phyloP scores from a whole-genome alignment of 2,888 invertebrate genomes.

The Plebejus melissa region DNA sequence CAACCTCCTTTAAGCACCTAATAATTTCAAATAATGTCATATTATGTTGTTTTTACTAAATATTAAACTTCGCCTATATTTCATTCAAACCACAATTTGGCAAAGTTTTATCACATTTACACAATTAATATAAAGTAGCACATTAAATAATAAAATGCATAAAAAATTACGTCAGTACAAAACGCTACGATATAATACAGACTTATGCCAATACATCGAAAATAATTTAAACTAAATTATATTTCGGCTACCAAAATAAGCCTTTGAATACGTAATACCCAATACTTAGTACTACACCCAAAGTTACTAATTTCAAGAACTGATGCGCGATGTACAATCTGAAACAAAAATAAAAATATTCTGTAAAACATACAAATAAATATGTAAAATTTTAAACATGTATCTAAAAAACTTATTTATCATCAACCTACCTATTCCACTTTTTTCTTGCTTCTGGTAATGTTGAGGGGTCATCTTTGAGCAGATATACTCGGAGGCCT shows the following conservation, averaged over 20 bases:
- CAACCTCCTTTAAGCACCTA: background rate
- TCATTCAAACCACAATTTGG: background rate
- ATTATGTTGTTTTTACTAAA: background rate
- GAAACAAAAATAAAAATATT: constrained; percentile 45
- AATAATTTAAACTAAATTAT: constrained; percentile 1
- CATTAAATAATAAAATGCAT: background rate
- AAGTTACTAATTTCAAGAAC: constrained; percentile 53
- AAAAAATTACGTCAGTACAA: background rate
- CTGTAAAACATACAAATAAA: background rate
- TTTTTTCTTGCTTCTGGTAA: constrained; percentile 83
- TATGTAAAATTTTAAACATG: background rate
- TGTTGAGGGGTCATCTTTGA: constrained; percentile 89
- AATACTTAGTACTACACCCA: constrained; percentile 46
- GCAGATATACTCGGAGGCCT: constrained; percentile 87
- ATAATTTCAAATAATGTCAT: background rate
- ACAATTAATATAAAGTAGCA: background rate
- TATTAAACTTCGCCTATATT: background rate
- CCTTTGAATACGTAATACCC: constrained; percentile 46
- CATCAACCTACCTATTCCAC: constrained; percentile 67
- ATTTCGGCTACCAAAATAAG: constrained; percentile 29
- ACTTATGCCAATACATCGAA: background rate
- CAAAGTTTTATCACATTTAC: constrained; percentile 3
- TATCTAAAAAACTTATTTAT: background rate
- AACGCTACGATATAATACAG: background rate
- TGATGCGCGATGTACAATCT: constrained; percentile 72